Percentiles rank a stretch among this genome's conserved stretches.
phyloP scores from a whole-genome alignment of 2,888 invertebrate genomes.

The Rotaria macrura region DNA sequence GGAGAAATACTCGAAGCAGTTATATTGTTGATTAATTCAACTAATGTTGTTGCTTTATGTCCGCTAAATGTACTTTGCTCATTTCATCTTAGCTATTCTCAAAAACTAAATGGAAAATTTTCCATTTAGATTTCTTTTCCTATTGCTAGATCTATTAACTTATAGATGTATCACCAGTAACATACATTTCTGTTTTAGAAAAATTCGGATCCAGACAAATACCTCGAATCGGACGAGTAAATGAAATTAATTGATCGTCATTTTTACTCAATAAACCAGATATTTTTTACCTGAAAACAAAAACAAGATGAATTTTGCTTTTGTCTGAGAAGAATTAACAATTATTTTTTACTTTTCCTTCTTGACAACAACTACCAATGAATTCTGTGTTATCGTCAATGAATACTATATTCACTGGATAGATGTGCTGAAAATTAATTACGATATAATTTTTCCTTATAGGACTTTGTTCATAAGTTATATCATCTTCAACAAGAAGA shows the following conservation, averaged over 20 bases:
- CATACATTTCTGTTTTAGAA: constrained; percentile 63
- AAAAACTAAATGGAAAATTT: background rate
- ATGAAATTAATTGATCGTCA: constrained; percentile 65
- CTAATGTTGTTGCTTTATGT: constrained; percentile 61
- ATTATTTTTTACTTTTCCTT: background rate
- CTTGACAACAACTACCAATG: constrained; percentile 19
- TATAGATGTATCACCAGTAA: constrained; percentile 60
- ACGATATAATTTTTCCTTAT: too few species aligned
- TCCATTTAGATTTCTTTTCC: background rate
- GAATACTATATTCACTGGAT: background rate
- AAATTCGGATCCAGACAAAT: constrained; percentile 75
- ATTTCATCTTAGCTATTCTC: constrained; percentile 61
- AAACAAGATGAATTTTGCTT: constrained; percentile 29
- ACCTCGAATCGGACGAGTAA: constrained; percentile 72
- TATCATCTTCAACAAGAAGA: too few species aligned
- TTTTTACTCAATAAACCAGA: constrained; percentile 75
- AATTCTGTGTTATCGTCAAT: background rate
- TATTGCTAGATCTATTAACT: constrained; percentile 9
- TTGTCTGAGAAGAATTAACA: background rate
- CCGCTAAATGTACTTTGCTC: constrained; percentile 70
- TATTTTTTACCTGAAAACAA: constrained; percentile 46
- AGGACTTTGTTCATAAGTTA: too few species aligned
- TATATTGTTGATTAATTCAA: constrained; percentile 69
- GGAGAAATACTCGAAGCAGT: too few species aligned
- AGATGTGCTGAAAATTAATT: background rate